Evolutionary conservation across 2,888 invertebrate genomes (phyloP), one percentile per base, ranked within the genome.

Genomic region (Apodemia mormo): DNA sequence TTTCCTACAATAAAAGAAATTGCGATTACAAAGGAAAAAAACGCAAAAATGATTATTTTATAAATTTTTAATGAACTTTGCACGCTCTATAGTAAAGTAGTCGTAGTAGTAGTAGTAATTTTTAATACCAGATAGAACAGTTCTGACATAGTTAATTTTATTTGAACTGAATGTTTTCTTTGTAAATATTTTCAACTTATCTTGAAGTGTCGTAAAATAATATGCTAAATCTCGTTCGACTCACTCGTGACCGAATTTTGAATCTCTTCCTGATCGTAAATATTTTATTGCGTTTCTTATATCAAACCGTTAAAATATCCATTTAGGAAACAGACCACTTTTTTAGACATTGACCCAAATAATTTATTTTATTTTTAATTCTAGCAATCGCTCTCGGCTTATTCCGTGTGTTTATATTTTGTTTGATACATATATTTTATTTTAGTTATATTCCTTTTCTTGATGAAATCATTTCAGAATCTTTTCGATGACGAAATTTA

Each of bases 201-300:
- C 61, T 61, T 61, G 12, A 33, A 61, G 30, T 61, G 33, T 61
- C 33, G 61, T 61, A 29, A 61, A 61, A 61, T 61, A 14, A 61
- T 64, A 68, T 43, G 66, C 64, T 67, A 49, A 72, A 68, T 30
- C 61, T 61, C 45, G 66, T 72, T 68, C 37, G 43, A 64, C 29
- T 68, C 43, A 52, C n/a, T 66, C 66, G 68, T 64, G 70, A 69
- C 72, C 78, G 81, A 81, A 77, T 84, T 86, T 80, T 80, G 79
- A 80, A 85, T 85, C 82, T 77, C 72, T 64, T 64, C 61, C 33
- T 71, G 77, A 73, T 85, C 85, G 82, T 89, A 87, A 88, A 89
- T 73, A 82, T 85, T 88, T 88, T 86, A 87, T 84, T 78, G 81
- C 71, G 73, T 70, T 82, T 76, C 80, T 80, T 81, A 80, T 81